Conservation (phyloP, 2,888 invertebrate genomes). For the Trimorus sp. region DNA sequence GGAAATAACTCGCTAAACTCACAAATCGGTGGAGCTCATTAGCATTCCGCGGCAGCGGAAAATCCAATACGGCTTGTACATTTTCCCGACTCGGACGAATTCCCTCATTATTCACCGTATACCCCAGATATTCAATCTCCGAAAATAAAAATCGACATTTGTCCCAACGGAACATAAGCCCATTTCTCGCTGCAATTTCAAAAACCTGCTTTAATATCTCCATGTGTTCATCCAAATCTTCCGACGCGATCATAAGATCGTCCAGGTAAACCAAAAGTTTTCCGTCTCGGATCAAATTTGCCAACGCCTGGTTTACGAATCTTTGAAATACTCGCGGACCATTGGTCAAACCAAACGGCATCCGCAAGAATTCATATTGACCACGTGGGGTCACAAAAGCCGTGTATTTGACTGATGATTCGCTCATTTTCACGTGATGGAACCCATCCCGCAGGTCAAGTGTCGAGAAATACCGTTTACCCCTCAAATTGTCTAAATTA, state of each 20-base stretch:
- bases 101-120: neutral
- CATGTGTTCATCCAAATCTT: neutral
- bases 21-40: constrained; percentile 23
- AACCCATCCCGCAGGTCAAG: neutral
- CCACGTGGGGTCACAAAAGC: neutral
- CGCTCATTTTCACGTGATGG: constrained; percentile 3
- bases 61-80: constrained; percentile 10
- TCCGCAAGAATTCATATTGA: neutral
- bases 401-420: neutral
- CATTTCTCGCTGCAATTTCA: neutral
- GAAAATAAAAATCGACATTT: constrained; percentile 7
- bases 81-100: constrained; percentile 4
- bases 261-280: constrained; percentile 18
- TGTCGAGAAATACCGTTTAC: neutral
- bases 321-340: constrained; percentile 3
- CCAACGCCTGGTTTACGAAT: constrained; percentile 4
- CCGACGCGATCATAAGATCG: constrained; percentile 21
- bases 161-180: neutral
- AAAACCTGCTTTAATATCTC: neutral
- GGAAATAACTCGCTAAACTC: constrained; percentile 17
- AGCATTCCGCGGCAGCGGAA: constrained; percentile 12
- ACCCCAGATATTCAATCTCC: constrained; percentile 3
- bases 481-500: constrained; percentile 44
- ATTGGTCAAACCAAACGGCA: constrained; percentile 13
- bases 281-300: constrained; percentile 6